These are phyloP conservation scores for Argopecten irradians DNA, from an alignment of 1,140 invertebrate genomes.

Conservation along the genomic window DNA sequence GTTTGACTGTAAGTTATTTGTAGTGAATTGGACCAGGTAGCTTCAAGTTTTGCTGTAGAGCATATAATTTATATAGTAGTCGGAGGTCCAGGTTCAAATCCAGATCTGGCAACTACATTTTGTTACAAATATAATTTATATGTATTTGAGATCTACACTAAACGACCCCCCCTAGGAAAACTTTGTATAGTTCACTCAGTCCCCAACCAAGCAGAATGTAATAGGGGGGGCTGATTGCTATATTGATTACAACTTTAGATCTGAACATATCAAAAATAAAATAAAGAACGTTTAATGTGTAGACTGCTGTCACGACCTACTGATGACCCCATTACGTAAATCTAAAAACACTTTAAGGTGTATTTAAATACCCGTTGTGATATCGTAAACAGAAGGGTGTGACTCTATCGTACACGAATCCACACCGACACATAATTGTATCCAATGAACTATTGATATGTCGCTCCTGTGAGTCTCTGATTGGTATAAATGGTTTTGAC, in stretches of 20 bases:
- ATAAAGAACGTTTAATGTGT: neutral
- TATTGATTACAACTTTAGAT: slow-evolving; percentile 4
- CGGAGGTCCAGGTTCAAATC: no score
- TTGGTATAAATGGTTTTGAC: neutral
- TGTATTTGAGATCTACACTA: no score
- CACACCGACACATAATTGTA: neutral
- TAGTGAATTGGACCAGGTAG: no score
- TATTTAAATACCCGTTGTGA: neutral
- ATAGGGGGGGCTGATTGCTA: neutral
- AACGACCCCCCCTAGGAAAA: neutral
- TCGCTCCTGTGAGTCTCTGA: neutral
- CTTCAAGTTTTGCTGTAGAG: no score
- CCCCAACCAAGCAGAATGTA: neutral
- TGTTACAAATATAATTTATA: no score
- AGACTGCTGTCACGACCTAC: neutral
- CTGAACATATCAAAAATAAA: neutral
- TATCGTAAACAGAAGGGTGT: neutral
- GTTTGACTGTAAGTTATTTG: no score
- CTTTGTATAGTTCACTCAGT: neutral
- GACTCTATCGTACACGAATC: neutral
- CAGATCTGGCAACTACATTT: no score
- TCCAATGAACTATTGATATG: neutral
- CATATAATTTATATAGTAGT: no score
- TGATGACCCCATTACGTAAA: neutral
- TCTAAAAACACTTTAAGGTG: neutral